Base-by-base conservation (phyloP, 2,113 vertebrate species). In the Nematolebias whitei region DNA sequence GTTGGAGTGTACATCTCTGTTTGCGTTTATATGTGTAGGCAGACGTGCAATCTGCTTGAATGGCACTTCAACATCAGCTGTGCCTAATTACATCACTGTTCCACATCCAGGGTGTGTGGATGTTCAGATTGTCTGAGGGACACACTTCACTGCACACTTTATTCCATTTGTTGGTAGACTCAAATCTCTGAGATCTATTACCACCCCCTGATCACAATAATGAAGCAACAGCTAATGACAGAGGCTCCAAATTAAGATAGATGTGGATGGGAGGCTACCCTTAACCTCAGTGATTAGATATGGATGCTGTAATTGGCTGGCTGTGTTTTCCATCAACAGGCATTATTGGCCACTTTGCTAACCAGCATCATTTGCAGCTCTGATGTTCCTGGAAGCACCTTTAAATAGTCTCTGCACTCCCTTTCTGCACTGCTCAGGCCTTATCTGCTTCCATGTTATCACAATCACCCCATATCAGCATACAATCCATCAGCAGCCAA, bases 301-400 rank as follows among this genome's bases (percentile, higher is more conserved):
- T 76, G 71, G 40, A 39, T 2, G 26, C 74, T 66, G 71, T 88
- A 88, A 89, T 87, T 88, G 85, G 72, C 59, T 3, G 54, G 49
- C 73, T 84, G 79, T 88, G 87, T 85, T 90, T 85, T 82, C 80
- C 84, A 83, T 89, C 84, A 89, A 71, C 80, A 70, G 71, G 62
- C 80, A 90, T 90, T 88, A 89, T 0, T 29, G 66, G 59, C 67
- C 76, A 63, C 74, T 78, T 70, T 79, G 63, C 57, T 8, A 49
- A 55, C 76, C 68, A 67, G 61, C 19, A 1, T 79, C 86, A 87
- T 86, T 84, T 86, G 66, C 5, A 9, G 66, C 35, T 62, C 55
- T 45, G 54, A 71, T 86, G 55, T 85, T 88, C 74, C 74, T 87
- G 87, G 79, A 83, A 78, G 77, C 70, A 82, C 74, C 79, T 86